Evolutionary conservation across 2,113 vertebrate species (phyloP), one percentile per base, ranked within the genome.

Genomic region (Saguinus imperator): DNA sequence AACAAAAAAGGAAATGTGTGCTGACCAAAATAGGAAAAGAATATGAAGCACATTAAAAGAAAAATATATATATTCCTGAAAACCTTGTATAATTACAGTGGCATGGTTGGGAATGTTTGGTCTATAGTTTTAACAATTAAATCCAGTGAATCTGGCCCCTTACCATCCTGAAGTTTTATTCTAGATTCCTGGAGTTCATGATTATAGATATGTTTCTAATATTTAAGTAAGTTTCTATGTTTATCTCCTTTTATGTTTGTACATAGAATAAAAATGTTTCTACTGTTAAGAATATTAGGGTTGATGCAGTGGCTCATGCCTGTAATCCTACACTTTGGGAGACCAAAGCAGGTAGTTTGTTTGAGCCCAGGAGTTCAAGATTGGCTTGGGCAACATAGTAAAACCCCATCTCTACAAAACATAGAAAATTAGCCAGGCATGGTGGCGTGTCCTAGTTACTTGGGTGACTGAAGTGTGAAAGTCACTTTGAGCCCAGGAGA

Each of bases 191-290:
- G 48, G 52, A 85, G 27, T 93, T 84, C 43, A 50, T 94, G 48
- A 35, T 57, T 40, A 50, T 37, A 52, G 40, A 16, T 57, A 35
- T 25, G 10, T 91, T 94, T 89, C 55, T 85, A 88, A 86, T 66
- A 72, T 70, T 83, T 73, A 50, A 92, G 61, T 73, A 37, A 75
- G 23, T 89, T 64, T 86, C 35, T 12, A 37, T 79, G 27, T 76
- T 83, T 94, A 70, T 93, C 29, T 79, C 66, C 29, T 91, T 89
- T 92, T 73, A 86, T 68, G 43, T 82, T 77, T 96, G 7, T 83
- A 81, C 23, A 50, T 18, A 86, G 61, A 76, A 17, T 66, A 81
- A 80, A 83, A 87, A 55, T 68, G 0, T 87, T 29, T 70, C 18
- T 88, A 1, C 37, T 77, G 58, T 21, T 23, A 23, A 52, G 32